These are phyloP conservation scores for Archips crataeganus DNA, from an alignment of 2,888 invertebrate genomes.

Conservation along the genomic window DNA sequence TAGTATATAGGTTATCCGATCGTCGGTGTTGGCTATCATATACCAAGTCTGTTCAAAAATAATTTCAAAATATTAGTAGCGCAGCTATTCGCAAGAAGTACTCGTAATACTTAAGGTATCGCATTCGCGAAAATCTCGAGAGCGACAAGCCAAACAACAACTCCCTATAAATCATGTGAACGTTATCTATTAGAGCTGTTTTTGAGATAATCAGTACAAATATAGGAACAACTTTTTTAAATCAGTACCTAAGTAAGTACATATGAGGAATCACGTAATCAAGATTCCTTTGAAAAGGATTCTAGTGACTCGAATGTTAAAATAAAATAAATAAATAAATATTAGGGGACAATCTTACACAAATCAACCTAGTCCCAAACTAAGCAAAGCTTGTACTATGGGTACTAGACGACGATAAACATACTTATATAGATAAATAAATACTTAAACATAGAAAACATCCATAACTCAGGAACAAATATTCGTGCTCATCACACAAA, in stretches of 20 bases:
- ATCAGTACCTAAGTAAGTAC: background rate
- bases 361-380: no score
- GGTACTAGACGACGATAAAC: no score
- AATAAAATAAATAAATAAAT: no score
- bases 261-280: background rate
- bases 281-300: background rate
- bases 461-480: no score
- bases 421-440: no score
- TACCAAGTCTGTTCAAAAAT: background rate
- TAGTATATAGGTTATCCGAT: no score
- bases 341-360: no score
- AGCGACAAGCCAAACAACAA: background rate
- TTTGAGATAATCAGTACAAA: background rate
- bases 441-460: no score
- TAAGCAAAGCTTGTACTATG: no score
- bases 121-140: background rate
- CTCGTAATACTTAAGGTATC: background rate
- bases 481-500: no score
- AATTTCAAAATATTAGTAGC: background rate
- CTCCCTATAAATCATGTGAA: background rate
- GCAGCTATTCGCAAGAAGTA: background rate
- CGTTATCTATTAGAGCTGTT: background rate
- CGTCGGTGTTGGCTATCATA: no score
- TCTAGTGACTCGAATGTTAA: background rate
- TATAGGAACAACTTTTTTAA: background rate